Base-by-base conservation (phyloP, 2,113 vertebrate species). In the Oenanthe melanoleuca region DNA sequence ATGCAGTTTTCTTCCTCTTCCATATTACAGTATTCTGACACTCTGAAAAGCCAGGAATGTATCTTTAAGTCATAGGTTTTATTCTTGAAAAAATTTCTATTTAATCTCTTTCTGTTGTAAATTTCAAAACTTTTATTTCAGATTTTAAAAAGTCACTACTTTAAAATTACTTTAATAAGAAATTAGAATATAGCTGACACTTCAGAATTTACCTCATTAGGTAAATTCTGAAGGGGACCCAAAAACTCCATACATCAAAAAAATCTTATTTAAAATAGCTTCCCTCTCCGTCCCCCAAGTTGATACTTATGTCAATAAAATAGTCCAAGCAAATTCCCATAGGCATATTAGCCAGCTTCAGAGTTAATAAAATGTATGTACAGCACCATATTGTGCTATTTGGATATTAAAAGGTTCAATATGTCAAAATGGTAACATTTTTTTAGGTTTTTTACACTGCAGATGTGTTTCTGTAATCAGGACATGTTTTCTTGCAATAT, bases 221-320 rank as follows among this genome's bases (percentile, higher is more conserved):
- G 47, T 49, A 24, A 25, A 49, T 49, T 49, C 47, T 49, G 23
- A 49, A 52, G 5, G 18, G 8, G 4, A 20, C 5, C 23, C 7
- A 26, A 52, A 85, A 52, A 3, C 19, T 74, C 24, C 2, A 17
- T 40, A 44, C 2, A 23, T 56, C 8, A 45, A 28, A 86, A 80
- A 75, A 24, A 45, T 8, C 12, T 33, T 72, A 61, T 49, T 75
- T n/a, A n/a, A 77, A 89, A 40, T 8, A 73, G n/a, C 11, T 17
- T 29, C 19, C 21, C 8, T 5, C 11, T 6, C 4, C 1, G 0
- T 3, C 17, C 12, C 19, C 14, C 10, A 49, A 33, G 31, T 4
- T 17, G 29, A 73, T 6, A 11, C 2, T 56, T 52, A 23, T 6
- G 24, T 28, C 75, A 69, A 10, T 38, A 47, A 59, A 80, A 55